phyloP scores from a whole-genome alignment of 2,113 vertebrate genomes.

The Thomomys bottae region DNA sequence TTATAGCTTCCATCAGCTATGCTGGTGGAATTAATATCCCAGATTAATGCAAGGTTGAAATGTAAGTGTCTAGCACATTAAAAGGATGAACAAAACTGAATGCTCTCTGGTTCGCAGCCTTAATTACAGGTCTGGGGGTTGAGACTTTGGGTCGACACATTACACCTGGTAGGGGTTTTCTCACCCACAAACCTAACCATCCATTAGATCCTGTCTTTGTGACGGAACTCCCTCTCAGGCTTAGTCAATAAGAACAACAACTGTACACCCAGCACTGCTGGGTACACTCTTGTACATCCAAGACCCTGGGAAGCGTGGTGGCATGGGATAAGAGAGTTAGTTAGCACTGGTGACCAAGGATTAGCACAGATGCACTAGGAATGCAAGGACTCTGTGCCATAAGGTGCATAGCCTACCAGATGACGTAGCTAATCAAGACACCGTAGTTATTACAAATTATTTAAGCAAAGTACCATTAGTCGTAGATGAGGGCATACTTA shows the following conservation, averaged over 20 bases:
- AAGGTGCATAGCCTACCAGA: not conserved
- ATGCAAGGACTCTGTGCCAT: not conserved
- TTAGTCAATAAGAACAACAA: not conserved
- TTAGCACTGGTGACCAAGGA: not conserved
- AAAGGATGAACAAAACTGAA: not conserved
- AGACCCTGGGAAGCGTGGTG: not conserved
- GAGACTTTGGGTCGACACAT: not conserved
- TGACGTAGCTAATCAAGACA: not conserved
- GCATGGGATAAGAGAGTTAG: not conserved
- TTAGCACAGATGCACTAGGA: not conserved
- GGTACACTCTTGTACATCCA: no score
- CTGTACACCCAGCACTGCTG: not conserved
- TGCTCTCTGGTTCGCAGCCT: not conserved
- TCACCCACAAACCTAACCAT: not conserved
- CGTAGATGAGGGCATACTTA: not conserved
- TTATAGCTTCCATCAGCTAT: slow-evolving; percentile 38
- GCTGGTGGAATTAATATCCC: slow-evolving; percentile 41
- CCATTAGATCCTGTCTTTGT: not conserved
- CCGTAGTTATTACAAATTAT: not conserved
- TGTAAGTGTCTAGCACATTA: not conserved
- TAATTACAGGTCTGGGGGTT: not conserved
- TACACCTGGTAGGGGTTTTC: not conserved
- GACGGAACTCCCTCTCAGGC: not conserved
- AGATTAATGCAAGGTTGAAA: slow-evolving; percentile 30
- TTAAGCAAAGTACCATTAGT: not conserved